phyloP scores from a whole-genome alignment of 1,140 invertebrate genomes.

The Monomorium pharaonis region DNA sequence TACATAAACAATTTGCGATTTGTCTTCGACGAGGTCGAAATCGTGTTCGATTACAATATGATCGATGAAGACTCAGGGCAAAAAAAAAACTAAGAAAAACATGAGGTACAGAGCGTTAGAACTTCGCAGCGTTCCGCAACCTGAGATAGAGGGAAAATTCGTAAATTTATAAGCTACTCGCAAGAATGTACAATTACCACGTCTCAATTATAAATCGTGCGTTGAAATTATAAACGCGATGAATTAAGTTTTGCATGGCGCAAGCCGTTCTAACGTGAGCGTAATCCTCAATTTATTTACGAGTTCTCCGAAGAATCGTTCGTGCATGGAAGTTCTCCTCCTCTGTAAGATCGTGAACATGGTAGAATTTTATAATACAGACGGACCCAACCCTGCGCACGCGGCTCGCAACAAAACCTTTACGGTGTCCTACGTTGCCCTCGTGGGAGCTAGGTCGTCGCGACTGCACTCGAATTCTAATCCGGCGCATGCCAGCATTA shows the following conservation, averaged over 20 bases:
- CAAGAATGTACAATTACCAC: not conserved
- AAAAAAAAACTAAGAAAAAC: not conserved
- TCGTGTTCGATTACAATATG: conserved; percentile 19
- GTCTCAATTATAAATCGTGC: not conserved
- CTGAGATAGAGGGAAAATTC: not conserved
- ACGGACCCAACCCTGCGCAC: conserved; percentile 28
- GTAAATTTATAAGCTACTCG: not conserved
- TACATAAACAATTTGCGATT: conserved; percentile 57
- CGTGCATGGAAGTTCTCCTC: not conserved
- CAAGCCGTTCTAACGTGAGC: not conserved
- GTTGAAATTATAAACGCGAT: not conserved
- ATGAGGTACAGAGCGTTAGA: not conserved
- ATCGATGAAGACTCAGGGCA: conserved; percentile 32
- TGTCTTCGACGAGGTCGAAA: conserved; percentile 48
- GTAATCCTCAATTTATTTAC: conserved; percentile 76
- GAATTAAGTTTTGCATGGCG: not conserved
- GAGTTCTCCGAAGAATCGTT: conserved; percentile 56
- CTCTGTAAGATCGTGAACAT: not conserved
- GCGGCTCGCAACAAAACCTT: conserved; percentile 36
- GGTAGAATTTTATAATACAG: conserved; percentile 70
- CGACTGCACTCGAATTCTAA: conserved; percentile 79
- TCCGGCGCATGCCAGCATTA: conserved; percentile 57
- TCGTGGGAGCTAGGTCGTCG: conserved; percentile 51
- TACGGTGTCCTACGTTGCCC: conserved; percentile 42
- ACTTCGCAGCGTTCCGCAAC: not conserved